A percentile compares a stretch with the other conserved stretches of the same genome.
These are phyloP conservation scores for Ailuropoda melanoleuca DNA, from an alignment of 2,113 vertebrate genomes.

Conservation along the genomic window DNA sequence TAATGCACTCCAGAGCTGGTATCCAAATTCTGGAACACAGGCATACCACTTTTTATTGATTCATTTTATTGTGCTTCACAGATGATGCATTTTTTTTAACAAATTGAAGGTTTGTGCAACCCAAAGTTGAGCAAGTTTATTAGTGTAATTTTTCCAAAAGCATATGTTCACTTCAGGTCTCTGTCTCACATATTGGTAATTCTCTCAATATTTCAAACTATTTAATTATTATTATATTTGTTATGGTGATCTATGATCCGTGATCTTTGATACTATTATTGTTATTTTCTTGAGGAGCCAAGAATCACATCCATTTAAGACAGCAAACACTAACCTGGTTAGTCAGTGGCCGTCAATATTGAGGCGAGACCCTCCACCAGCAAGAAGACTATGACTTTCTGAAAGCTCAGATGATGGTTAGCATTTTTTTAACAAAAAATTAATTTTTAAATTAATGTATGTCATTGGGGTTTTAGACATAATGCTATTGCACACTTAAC, in stretches of 20 bases:
- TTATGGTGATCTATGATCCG: neutral
- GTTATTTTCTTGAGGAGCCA: neutral
- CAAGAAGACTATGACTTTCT: neutral
- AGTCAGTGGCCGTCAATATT: neutral
- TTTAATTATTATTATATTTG: neutral
- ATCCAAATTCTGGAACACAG: neutral
- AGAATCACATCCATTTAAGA: neutral
- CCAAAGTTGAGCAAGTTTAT: neutral
- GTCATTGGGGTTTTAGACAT: neutral
- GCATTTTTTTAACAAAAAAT: neutral
- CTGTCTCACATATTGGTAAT: neutral
- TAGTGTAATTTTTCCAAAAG: neutral
- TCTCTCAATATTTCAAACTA: neutral
- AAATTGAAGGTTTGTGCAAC: neutral
- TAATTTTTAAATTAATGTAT: neutral
- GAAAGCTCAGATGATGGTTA: neutral
- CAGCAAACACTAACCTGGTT: neutral
- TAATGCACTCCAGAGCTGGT: neutral
- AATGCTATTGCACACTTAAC: neutral
- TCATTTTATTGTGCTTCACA: neutral
- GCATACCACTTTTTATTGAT: neutral
- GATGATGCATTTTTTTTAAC: neutral
- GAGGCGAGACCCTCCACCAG: neutral
- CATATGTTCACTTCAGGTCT: neutral
- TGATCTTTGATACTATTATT: neutral